A percentile compares a stretch with the other conserved stretches of the same genome.
These are phyloP conservation scores for Myiothlypis coronata DNA, from an alignment of 2,797 vertebrate species.

Conservation along the genomic window DNA sequence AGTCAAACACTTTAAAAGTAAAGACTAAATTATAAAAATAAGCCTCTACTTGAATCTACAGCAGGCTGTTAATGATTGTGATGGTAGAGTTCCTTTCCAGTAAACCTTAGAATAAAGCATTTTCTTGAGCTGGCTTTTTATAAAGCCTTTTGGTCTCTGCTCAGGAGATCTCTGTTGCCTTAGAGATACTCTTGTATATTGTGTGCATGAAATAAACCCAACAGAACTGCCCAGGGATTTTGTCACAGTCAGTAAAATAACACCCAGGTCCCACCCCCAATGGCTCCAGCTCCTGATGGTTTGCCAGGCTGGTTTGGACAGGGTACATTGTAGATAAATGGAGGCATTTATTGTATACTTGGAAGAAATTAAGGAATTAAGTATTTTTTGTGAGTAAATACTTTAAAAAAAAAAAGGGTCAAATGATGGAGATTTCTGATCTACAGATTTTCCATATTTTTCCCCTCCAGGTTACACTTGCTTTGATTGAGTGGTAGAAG, in stretches of 20 bases:
- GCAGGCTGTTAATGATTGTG: background rate
- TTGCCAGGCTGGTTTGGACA: background rate
- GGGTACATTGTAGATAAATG: background rate
- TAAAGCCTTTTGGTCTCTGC: conserved; percentile 12
- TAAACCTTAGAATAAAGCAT: background rate
- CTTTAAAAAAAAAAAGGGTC: background rate
- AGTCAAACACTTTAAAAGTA: background rate
- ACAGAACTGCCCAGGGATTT: background rate
- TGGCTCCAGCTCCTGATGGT: background rate
- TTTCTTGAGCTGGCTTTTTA: background rate
- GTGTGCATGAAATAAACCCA: conserved; percentile 1
- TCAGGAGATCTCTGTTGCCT: conserved; percentile 48
- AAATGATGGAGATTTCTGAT: background rate
- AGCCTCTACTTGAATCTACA: background rate
- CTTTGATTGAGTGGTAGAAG: background rate
- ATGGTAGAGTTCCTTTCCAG: background rate
- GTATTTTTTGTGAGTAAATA: background rate
- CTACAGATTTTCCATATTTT: background rate
- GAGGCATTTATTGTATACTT: background rate
- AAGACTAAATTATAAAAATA: background rate
- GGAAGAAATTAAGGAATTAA: background rate
- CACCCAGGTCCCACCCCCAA: background rate
- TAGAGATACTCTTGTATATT: conserved; percentile 49
- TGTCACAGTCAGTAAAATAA: background rate
- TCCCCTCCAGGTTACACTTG: background rate